phyloP scores from a whole-genome alignment of 2,113 vertebrate species.

The Pollimyrus isidori region DNA sequence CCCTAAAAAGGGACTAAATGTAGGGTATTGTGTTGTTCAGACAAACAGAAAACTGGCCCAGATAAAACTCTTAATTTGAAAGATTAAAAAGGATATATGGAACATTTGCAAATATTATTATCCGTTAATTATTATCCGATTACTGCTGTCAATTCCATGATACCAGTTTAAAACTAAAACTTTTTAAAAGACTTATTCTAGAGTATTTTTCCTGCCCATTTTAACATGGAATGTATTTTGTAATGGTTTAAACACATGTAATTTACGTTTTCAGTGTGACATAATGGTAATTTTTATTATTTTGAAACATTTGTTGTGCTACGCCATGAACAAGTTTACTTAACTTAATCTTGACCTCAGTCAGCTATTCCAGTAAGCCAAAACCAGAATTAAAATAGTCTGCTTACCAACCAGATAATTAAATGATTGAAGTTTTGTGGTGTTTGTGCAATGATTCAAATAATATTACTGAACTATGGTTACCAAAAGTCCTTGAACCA shows the following conservation, averaged over 20 bases:
- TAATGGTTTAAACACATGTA: conserved; percentile 3
- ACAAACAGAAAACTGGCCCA: neutral
- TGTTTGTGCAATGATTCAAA: conserved; percentile 11
- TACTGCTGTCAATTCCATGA: neutral
- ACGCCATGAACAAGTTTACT: conserved; percentile 18
- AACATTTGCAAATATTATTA: neutral
- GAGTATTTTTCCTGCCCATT: neutral
- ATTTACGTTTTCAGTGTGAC: neutral
- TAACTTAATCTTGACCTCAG: conserved; percentile 35
- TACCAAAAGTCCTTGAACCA: conserved; percentile 25
- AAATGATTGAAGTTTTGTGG: conserved; percentile 25
- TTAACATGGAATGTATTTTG: conserved; percentile 5
- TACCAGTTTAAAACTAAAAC: neutral
- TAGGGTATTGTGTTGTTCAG: neutral
- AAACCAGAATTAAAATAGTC: conserved; percentile 15
- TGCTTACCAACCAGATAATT: conserved; percentile 20
- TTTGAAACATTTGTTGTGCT: neutral
- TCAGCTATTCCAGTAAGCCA: conserved; percentile 15
- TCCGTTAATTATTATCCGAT: neutral
- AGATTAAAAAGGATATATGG: neutral
- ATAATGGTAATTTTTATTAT: neutral
- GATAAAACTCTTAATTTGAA: neutral
- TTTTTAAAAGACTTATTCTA: neutral
- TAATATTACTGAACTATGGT: conserved; percentile 28
- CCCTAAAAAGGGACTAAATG: neutral